phyloP scores from a whole-genome alignment of 92 coral and sea anemone species.

The Pocillopora meandrina region DNA sequence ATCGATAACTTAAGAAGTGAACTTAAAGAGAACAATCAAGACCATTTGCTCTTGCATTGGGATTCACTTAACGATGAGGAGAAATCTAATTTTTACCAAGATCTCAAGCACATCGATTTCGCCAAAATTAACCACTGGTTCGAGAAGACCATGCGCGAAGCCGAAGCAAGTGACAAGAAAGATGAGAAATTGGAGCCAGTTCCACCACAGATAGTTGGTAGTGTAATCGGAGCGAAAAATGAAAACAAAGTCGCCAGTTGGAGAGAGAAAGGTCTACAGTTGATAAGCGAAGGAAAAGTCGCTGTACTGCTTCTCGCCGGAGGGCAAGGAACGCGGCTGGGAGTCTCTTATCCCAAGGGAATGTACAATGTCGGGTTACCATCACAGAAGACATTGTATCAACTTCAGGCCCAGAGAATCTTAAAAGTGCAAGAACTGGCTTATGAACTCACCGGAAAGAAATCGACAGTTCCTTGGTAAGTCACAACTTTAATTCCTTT shows the following conservation, averaged over 20 bases:
- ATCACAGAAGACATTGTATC: conserved; percentile 84
- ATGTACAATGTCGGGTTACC: conserved; percentile 96
- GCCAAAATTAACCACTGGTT: conserved; percentile 75
- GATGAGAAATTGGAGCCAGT: conserved; percentile 86
- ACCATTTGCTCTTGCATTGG: conserved; percentile 79
- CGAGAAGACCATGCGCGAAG: conserved; percentile 45
- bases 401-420: conserved; percentile 93
- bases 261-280: conserved; percentile 83
- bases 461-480: conserved; percentile 87
- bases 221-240: conserved; percentile 65
- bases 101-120: conserved; percentile 74
- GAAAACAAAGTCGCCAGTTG: conserved; percentile 43
- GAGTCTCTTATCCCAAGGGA: conserved; percentile 92
- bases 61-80: conserved; percentile 61
- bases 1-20: conserved; percentile 71
- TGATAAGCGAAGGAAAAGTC: conserved; percentile 81
- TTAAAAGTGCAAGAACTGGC: conserved; percentile 89
- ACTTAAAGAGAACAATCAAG: conserved; percentile 75
- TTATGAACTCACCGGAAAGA: conserved; percentile 66
- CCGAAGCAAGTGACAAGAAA: conserved; percentile 73
- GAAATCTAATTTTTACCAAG: conserved; percentile 60
- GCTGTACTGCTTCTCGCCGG: conserved; percentile 96
- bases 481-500: conserved; percentile 2
- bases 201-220: conserved; percentile 77
- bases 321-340: conserved; percentile 96